phyloP scores from a whole-genome alignment of 92 coral and sea anemone species.

The Palythoa grandis region DNA sequence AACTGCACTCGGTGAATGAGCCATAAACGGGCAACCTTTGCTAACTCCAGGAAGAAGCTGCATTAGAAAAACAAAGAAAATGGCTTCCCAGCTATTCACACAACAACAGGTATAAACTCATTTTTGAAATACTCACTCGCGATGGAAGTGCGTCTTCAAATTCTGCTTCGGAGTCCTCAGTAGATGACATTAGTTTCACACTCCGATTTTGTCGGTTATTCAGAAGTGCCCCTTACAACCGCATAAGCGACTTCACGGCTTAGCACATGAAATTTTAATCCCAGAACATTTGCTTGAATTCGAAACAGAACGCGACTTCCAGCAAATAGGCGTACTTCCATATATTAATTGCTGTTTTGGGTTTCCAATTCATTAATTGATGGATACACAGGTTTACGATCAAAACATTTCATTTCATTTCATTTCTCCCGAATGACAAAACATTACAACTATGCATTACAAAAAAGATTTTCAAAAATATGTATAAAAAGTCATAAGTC shows the following conservation, averaged over 20 bases:
- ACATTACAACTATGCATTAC: not conserved
- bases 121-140: conserved; percentile 31
- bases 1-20: not conserved
- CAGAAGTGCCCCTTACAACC: conserved; percentile 31
- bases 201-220: conserved; percentile 8
- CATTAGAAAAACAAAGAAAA: conserved; percentile 3
- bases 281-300: conserved; percentile 63
- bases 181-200: conserved; percentile 34
- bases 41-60: not conserved
- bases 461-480: not conserved
- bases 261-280: conserved; percentile 89
- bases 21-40: conserved; percentile 3
- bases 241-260: conserved; percentile 54
- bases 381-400: conserved; percentile 12
- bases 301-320: conserved; percentile 66
- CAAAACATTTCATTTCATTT: conserved; percentile 10
- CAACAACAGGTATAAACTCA: not conserved
- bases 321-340: conserved; percentile 40
- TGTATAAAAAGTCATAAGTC: not conserved
- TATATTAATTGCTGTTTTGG: conserved; percentile 42
- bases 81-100: not conserved
- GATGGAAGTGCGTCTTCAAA: conserved; percentile 25
- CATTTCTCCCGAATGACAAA: not conserved
- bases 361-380: conserved; percentile 32
- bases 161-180: conserved; percentile 33